Base-by-base conservation (phyloP, 2,888 invertebrate species). In the Euclidia mi region DNA sequence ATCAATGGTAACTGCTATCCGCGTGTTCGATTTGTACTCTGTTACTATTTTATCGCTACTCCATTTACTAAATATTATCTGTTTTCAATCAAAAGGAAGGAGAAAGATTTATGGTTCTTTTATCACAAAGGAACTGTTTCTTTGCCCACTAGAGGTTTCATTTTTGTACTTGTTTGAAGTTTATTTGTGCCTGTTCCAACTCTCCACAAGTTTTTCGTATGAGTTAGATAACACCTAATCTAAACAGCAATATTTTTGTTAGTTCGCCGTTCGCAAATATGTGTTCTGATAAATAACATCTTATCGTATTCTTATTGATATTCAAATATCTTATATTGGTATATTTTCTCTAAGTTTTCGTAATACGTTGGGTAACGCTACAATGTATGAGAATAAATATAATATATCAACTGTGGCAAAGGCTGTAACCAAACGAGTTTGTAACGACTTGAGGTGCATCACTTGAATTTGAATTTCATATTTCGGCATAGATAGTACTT, bases 371-470 rank as follows among this genome's bases (percentile, higher is more conserved):
- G 12, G 32, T 35, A 49, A 25, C 46, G 10, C 49, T 55, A 60
- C 56, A 61, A 64, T 64, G 41, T 57, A 70, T 44, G 43, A 3
- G 7, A 6, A 7, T 62, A 72, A 61, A 49, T 70, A 72, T n/a
- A 73, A 78, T 79, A 78, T 66, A 72, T 69, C 64, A 69, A 65
- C 51, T 60, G 52, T 57, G 57, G 69, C 61, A 64, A 65, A 71
- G 71, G 70, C 69, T 69, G 75, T 71, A 81, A 81, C 82, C 79
- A 85, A 86, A 87, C 83, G 86, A 86, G 85, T 85, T 85, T 84
- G 82, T 86, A 85, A 87, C 85, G 87, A 86, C 84, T 84, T 81
- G 78, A 82, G 79, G 79, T 79, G 79, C 84, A 84, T 84, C 85
- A 79, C 74, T 76, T 66, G 49, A 59, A 83, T 85, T 81, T 84